Evolutionary conservation across 2,797 vertebrate species (phyloP), one percentile per base, ranked within the genome.

Genomic region (Rhinatrema bivittatum): DNA sequence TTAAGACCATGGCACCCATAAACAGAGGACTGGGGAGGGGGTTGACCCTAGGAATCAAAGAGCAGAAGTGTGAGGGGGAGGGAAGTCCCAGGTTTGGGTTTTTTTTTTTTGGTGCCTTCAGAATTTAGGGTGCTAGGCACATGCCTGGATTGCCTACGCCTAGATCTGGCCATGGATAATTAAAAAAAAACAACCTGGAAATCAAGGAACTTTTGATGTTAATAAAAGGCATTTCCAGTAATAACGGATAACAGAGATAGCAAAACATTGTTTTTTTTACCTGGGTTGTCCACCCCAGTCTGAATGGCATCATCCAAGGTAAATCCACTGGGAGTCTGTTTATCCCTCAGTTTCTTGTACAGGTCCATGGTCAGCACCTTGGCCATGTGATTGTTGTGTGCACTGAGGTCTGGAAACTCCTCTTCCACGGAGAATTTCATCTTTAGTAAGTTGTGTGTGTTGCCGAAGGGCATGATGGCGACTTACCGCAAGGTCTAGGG

Each of bases 341-440:
- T 91, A 63, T 73, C 78, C 62, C 90, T 77, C 79, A 97, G 79
- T 25, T 72, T 71, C 24, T 73, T 66, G 60, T 97, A 98, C 56
- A 97, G 54, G 3, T 75, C 83, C n/a, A 18, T 53, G 41, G 87
- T 94, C 68, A 98, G 80, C 48, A 92, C 51, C 58, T 93, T 93
- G 49, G 93, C 84, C 94, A 98, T 97, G 52, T 97, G 81, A 59
- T 97, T 98, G 86, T 96, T 97, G 87, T 97, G 94, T 46, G 46
- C 26, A 56, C 70, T 88, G 57, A 98, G 81, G 75, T 98, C 93
- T 0, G 94, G 94, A 56, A 61, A 96, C 73, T 98, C 95, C 7
- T 91, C 70, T 1, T 74, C 82, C 0, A 71, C 56, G 1, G 53
- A 4, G 60, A 50, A 74, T 30, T 91, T 91, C 81, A 87, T 62